Conservation (phyloP, 2,888 invertebrate genomes). For the Amaurobius ferox region DNA sequence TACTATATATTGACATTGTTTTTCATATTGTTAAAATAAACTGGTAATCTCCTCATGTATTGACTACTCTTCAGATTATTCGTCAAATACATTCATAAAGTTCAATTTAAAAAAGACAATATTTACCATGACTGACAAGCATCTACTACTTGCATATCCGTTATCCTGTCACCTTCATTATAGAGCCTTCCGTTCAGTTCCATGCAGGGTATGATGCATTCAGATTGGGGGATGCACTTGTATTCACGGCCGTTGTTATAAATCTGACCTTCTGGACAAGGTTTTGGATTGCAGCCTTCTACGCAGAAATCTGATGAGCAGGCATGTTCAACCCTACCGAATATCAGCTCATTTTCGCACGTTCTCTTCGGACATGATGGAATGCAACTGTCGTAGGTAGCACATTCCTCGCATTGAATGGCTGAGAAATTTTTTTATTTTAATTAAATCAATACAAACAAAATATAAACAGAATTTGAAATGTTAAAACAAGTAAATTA, state of each 20-base stretch:
- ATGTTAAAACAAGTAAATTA: no score
- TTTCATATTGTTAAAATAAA: no score
- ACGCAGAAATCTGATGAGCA: conserved; percentile 87
- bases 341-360: conserved; percentile 85
- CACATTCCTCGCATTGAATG: conserved; percentile 92
- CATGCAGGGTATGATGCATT: conserved; percentile 85
- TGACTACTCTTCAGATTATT: no score
- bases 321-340: conserved; percentile 82
- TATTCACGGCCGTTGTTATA: conserved; percentile 84
- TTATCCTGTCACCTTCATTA: conserved; percentile 87
- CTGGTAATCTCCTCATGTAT: no score
- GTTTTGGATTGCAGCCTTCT: conserved; percentile 83
- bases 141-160: conserved; percentile 80
- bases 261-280: conserved; percentile 86
- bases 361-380: conserved; percentile 89
- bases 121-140: conserved; percentile 86
- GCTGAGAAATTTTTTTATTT: no score
- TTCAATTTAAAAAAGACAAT: no score
- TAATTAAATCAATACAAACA: no score
- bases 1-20: no score
- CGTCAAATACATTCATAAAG: no score
- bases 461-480: no score
- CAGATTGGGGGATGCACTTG: conserved; percentile 86
- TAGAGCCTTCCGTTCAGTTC: conserved; percentile 83
- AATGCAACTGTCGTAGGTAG: conserved; percentile 88